Evolutionary conservation across 2,113 vertebrate genomes (phyloP).

Genomic region (Podilymbus podiceps): DNA sequence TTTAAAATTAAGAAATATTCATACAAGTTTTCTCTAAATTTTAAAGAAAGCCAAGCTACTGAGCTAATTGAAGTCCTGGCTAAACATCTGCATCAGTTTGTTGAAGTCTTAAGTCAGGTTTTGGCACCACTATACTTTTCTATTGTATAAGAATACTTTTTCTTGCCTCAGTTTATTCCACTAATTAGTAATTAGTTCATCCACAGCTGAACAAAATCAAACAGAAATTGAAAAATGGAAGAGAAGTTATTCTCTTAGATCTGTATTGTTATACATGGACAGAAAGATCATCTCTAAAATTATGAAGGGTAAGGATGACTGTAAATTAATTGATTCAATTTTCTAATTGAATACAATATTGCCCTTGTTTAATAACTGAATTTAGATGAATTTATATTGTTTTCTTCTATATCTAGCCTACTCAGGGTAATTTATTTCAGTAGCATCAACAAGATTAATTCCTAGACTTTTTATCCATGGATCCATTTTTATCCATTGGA

Average conservation of each 20-base stretch:
- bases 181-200: neutral
- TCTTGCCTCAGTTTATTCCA: neutral
- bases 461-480: neutral
- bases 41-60: neutral
- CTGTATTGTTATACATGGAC: too few species aligned
- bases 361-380: slow-evolving; percentile 7
- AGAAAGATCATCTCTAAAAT: slow-evolving; percentile 2
- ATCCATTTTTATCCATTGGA: neutral
- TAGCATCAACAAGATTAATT: neutral
- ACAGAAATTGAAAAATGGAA: neutral
- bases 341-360: slow-evolving; percentile 37
- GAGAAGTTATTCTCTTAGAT: neutral
- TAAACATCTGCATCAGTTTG: neutral
- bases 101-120: neutral
- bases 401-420: neutral
- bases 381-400: slow-evolving; percentile 32
- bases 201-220: neutral
- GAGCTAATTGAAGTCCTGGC: neutral
- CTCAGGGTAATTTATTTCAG: slow-evolving; percentile 11
- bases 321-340: slow-evolving; percentile 15
- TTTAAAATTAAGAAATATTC: neutral
- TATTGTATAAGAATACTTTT: neutral
- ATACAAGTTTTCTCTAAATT: neutral
- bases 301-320: slow-evolving; percentile 5
- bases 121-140: neutral